Base-by-base conservation (phyloP, 64 coral and sea anemone genomes). In the Porites australiensis region DNA sequence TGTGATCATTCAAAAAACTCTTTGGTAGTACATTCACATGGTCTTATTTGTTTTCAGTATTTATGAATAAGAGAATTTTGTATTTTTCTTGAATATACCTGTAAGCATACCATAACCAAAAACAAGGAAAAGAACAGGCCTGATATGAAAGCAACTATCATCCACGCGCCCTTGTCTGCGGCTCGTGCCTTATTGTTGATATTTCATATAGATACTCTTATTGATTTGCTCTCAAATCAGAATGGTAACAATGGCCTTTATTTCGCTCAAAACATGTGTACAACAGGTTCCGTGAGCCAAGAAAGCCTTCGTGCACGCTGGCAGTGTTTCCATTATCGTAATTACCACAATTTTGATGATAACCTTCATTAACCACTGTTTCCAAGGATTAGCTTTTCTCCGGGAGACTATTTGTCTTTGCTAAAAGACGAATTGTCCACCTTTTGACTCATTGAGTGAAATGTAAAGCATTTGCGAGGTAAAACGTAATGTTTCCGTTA, bases 191-290 rank as follows among this genome's bases (percentile, higher is more conserved):
- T 84, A 68, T 69, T 84, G 62, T 84, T 84, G 47, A 43, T 49
- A 22, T 84, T 68, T 84, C 46, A n/a, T 4, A 51, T 18, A 44
- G 45, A 68, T 84, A 84, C 46, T n/a, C 18, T 82, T 60, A 82
- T 82, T 64, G 58, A 82, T 13, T 45, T 60, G 58, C 81, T 19
- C 37, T 11, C 13, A 55, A 55, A 80, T 23, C 44, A 43, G 50
- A 14, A 21, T 54, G 19, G 2, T 51, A n/a, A 84, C 81, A 84
- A 84, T 84, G 22, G 44, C 6, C 47, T 46, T 84, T 84, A 68
- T 84, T 84, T 9, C 62, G 44, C 47, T 51, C 23, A 51, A 84
- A 67, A 84, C 81, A 48, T 84, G 81, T 84, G 63, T 52, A 84
- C 20, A 57, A 58, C 81, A 84, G 81, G 81, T 84, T 84, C 63